A percentile compares a stretch with the other conserved stretches of the same genome.
phyloP scores from a whole-genome alignment of 2,888 invertebrate genomes.

The Metopia argyrocephala region DNA sequence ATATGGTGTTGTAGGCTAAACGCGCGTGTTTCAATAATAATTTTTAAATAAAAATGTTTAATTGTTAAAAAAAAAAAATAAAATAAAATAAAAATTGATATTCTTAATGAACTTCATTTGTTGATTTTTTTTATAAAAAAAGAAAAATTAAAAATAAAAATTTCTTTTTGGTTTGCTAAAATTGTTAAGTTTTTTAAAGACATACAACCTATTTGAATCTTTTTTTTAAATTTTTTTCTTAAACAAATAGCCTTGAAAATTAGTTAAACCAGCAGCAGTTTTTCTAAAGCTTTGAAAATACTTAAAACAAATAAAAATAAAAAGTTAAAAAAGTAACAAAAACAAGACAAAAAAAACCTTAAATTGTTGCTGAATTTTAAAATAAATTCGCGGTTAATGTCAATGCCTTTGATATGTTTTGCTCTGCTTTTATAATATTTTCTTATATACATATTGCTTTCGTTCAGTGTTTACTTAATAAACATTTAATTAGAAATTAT shows the following conservation, averaged over 20 bases:
- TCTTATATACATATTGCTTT: background rate
- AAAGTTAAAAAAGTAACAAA: background rate
- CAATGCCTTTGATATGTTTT: constrained; percentile 38
- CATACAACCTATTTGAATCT: background rate
- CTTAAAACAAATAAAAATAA: constrained; percentile 33
- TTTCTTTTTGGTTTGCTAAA: no score
- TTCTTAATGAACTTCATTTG: no score
- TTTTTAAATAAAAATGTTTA: no score
- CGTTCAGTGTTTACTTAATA: constrained; percentile 19
- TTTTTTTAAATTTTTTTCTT: constrained; percentile 1
- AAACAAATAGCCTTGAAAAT: constrained; percentile 23
- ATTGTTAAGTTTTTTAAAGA: background rate
- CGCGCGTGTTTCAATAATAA: no score
- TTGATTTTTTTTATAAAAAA: no score
- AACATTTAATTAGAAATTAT: background rate
- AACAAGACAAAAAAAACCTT: constrained; percentile 9
- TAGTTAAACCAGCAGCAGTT: constrained; percentile 24
- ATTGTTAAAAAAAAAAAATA: no score
- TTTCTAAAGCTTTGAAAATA: constrained; percentile 23
- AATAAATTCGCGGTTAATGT: constrained; percentile 50
- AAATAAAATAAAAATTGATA: no score
- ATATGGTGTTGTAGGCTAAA: no score
- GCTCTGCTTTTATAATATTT: background rate
- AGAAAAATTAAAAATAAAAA: no score
- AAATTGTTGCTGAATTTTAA: constrained; percentile 39